A percentile compares a stretch with the other conserved stretches of the same genome.
Evolutionary conservation across 2,888 invertebrate genomes (phyloP).

Genomic region (Abrostola triplasia): DNA sequence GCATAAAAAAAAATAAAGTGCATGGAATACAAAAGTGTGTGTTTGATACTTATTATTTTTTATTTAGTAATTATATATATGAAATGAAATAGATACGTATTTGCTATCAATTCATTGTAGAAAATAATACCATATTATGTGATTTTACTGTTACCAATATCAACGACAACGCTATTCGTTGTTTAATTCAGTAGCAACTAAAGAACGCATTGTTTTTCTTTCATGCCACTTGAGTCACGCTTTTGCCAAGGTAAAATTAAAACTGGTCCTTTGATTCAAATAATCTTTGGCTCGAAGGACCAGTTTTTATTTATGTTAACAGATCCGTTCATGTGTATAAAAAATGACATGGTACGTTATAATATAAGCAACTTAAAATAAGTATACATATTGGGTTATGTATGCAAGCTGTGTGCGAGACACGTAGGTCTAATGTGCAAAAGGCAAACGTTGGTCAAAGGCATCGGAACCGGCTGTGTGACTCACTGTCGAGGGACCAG

Average conservation of each 20-base stretch:
- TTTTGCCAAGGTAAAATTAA: no score
- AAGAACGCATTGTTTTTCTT: neutral
- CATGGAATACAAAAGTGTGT: no score
- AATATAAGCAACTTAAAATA: constrained; percentile 12
- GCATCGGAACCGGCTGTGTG: constrained; percentile 70
- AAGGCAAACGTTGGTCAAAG: constrained; percentile 59
- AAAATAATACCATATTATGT: no score
- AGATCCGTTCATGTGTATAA: neutral
- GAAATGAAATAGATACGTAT: no score
- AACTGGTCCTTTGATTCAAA: neutral
- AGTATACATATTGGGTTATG: constrained; percentile 13
- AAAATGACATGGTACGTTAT: constrained; percentile 4
- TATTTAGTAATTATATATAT: no score
- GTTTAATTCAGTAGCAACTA: no score
- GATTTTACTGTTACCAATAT: no score
- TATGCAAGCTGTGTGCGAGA: constrained; percentile 40
- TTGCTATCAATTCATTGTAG: no score
- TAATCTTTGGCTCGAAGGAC: neutral
- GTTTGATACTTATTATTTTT: no score
- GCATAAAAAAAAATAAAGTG: no score
- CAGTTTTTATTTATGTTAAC: neutral
- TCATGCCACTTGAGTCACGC: neutral
- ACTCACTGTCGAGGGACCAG: constrained; percentile 67
- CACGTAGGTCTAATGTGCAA: constrained; percentile 52
- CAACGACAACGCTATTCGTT: no score